Percentiles rank a stretch among this genome's conserved stretches.
Evolutionary conservation across 2,113 vertebrate genomes (phyloP).

Genomic region (Procavia capensis): DNA sequence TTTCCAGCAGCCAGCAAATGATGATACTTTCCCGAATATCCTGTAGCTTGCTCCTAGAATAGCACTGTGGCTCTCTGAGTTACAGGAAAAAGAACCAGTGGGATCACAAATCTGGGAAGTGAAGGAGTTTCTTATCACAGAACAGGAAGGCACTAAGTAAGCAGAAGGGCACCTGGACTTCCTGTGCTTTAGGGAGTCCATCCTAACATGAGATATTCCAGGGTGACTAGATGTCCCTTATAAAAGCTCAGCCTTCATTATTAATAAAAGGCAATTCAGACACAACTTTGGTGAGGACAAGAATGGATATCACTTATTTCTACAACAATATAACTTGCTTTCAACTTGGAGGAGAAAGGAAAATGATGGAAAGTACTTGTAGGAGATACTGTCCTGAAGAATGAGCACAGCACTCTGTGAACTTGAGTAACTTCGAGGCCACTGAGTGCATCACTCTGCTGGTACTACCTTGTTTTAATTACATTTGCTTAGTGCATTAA

Average conservation of each 20-base stretch:
- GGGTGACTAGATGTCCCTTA: background rate
- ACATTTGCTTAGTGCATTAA: background rate
- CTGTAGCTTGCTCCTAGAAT: constrained; percentile 66
- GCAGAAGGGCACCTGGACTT: constrained; percentile 9
- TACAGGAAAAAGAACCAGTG: constrained; percentile 60
- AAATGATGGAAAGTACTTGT: background rate
- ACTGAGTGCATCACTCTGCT: background rate
- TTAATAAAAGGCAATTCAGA: background rate
- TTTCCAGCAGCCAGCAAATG: constrained; percentile 65
- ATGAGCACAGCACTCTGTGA: background rate
- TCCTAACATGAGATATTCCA: background rate
- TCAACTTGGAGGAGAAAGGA: background rate
- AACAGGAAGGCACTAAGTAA: background rate
- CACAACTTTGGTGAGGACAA: background rate
- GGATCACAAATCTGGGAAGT: constrained; percentile 51
- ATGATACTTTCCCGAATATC: constrained; percentile 61
- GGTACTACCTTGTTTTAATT: background rate
- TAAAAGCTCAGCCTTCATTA: background rate
- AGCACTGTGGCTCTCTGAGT: constrained; percentile 36
- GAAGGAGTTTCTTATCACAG: constrained; percentile 21
- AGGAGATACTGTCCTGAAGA: background rate
- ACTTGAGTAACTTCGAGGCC: background rate
- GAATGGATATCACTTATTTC: background rate
- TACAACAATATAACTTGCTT: background rate
- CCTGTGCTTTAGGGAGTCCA: background rate